A percentile compares a stretch with the other conserved stretches of the same genome.
These are phyloP conservation scores for Apostichopus parvimensis DNA, from an alignment of 35 echinoderm and acorn worm genomes.

Conservation along the genomic window DNA sequence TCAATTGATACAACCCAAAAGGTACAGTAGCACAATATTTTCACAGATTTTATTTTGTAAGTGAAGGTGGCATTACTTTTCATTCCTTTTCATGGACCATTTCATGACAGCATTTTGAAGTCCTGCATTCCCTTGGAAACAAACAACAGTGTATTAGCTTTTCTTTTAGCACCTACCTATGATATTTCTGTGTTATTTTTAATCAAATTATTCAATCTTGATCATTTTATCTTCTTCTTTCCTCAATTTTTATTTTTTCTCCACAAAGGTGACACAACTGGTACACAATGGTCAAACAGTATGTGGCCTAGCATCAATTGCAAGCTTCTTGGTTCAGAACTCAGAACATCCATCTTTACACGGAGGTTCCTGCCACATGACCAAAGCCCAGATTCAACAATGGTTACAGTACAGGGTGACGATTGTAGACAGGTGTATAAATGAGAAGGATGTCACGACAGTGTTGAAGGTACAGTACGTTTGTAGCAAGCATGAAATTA, in stretches of 20 bases:
- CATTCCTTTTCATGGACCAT: too few relatives aligned
- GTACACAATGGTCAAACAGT: slow-evolving; percentile 67
- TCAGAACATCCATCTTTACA: slow-evolving; percentile 52
- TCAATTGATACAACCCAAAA: too few relatives aligned
- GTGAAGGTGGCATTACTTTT: too few relatives aligned
- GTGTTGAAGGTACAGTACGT: slow-evolving; percentile 63
- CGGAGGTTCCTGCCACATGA: slow-evolving; percentile 33
- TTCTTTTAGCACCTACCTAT: too few relatives aligned
- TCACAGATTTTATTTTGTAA: too few relatives aligned
- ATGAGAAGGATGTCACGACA: slow-evolving; percentile 67
- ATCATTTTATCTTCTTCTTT: background rate
- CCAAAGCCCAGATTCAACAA: slow-evolving; percentile 60
- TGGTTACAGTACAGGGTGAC: slow-evolving; percentile 88
- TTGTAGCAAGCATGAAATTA: background rate
- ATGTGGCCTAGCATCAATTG: slow-evolving; percentile 65
- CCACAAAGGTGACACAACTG: slow-evolving; percentile 50
- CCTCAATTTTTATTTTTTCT: background rate
- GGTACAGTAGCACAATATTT: too few relatives aligned
- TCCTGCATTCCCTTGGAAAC: too few relatives aligned
- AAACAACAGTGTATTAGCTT: too few relatives aligned
- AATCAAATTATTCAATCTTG: background rate
- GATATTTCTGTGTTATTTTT: background rate
- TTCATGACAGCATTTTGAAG: too few relatives aligned
- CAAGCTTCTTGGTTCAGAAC: slow-evolving; percentile 57
- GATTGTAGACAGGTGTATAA: slow-evolving; percentile 77